A percentile compares a stretch with the other conserved stretches of the same genome.
These are phyloP conservation scores for Caradrina clavipalpis DNA, from an alignment of 2,888 invertebrate genomes.

Conservation along the genomic window DNA sequence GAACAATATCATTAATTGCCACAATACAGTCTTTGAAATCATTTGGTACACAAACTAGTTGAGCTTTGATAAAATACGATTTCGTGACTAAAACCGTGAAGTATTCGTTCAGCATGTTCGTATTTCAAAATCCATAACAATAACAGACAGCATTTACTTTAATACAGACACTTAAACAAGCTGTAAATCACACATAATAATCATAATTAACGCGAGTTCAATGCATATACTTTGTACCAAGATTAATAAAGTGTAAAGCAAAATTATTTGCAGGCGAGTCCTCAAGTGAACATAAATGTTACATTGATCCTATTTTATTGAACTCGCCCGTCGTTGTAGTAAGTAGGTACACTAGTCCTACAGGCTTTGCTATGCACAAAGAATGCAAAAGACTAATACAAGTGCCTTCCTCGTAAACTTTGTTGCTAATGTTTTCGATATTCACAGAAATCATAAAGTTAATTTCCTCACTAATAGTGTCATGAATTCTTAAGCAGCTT, in stretches of 20 bases:
- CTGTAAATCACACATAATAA: constrained; percentile 56
- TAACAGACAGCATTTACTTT: constrained; percentile 48
- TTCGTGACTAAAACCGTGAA: constrained; percentile 52
- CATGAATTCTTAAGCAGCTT: constrained; percentile 79
- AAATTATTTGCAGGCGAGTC: constrained; percentile 55
- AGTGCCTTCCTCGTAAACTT: constrained; percentile 78
- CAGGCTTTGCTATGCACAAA: constrained; percentile 56
- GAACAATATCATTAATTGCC: constrained; percentile 49
- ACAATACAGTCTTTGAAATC: constrained; percentile 31
- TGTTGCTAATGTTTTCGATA: constrained; percentile 76
- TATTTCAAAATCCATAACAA: constrained; percentile 50
- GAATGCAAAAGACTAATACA: constrained; percentile 67
- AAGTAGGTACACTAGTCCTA: constrained; percentile 50
- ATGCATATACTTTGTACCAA: constrained; percentile 40
- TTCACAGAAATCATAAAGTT: constrained; percentile 79
- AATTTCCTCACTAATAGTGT: constrained; percentile 78
- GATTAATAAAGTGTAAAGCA: constrained; percentile 59
- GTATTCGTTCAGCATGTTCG: constrained; percentile 31
- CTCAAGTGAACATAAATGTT: constrained; percentile 56
- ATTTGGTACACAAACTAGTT: constrained; percentile 24
- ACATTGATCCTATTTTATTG: constrained; percentile 60
- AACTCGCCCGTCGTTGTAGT: constrained; percentile 45
- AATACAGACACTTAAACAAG: constrained; percentile 51
- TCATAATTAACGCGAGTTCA: constrained; percentile 54
- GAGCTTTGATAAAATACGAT: constrained; percentile 41